Evolutionary conservation across 2,113 vertebrate genomes (phyloP).

Genomic region (Formicarius rufipectus): DNA sequence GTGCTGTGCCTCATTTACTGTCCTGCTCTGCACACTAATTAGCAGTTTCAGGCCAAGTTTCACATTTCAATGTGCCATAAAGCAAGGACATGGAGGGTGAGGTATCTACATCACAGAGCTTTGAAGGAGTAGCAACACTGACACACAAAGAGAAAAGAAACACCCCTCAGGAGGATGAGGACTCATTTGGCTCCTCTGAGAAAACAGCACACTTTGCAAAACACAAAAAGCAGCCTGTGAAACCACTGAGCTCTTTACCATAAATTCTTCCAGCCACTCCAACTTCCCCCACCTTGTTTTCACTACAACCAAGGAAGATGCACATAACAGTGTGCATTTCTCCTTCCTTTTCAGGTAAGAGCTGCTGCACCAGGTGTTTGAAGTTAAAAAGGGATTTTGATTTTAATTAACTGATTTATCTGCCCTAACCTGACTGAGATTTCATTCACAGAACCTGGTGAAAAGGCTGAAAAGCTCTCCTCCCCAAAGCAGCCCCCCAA

Average conservation of each 20-base stretch:
- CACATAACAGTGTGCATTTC: accelerated
- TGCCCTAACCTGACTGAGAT: neutral
- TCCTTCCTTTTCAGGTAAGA: neutral
- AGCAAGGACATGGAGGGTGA: neutral
- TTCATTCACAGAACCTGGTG: neutral
- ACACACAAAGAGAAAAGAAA: neutral
- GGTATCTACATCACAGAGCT: neutral
- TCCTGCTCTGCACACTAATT: neutral
- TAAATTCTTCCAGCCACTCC: neutral
- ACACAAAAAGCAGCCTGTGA: neutral
- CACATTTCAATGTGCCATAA: neutral
- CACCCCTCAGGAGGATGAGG: neutral
- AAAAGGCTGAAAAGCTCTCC: neutral
- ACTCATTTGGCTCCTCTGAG: neutral
- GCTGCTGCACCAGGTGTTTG: neutral
- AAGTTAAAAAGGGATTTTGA: neutral
- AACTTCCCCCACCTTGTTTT: neutral
- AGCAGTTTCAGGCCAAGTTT: neutral
- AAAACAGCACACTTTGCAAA: neutral
- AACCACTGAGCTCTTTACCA: neutral
- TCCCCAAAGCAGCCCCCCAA: neutral
- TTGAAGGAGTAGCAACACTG: neutral
- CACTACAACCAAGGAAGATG: neutral
- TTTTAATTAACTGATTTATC: neutral
- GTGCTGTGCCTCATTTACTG: neutral